Base-by-base conservation (phyloP, 1,140 invertebrate genomes). In the Orussus abietinus region DNA sequence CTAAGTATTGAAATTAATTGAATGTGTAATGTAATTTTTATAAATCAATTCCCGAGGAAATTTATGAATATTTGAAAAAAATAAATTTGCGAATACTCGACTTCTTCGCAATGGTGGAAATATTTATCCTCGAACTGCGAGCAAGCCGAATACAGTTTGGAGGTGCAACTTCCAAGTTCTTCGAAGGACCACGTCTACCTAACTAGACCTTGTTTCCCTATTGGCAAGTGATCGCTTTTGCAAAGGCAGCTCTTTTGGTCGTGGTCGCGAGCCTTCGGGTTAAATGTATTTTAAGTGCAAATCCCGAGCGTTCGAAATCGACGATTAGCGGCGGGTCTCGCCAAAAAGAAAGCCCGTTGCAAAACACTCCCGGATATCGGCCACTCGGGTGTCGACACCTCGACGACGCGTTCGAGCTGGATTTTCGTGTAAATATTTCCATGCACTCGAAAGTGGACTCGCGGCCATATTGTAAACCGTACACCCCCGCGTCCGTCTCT, bases 311-410 rank as follows among this genome's bases (percentile, higher is more conserved):
- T 25, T 25, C 22, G 22, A n/a, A 7, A n/a, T 25, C n/a, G 22
- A 25, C 22, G 6, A 25, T 25, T 25, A 25, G n/a, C 22, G 6
- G 22, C n/a, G 22, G n/a, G 22, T 25, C 22, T n/a, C 22, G 22
- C 22, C 22, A 25, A n/a, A 25, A 25, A 25, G 22, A n/a, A 25
- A 7, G 22, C 6, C 6, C 22, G n/a, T 25, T 30, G 15, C 31
- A 22, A 6, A 33, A 41, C 18, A 14, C 43, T 42, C 40, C 25
- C 46, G 50, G 52, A 54, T 55, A 50, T 4, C 9, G 19, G 22
- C 11, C 13, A 47, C 13, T 20, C 29, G 36, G 21, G 38, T 42
- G 42, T 49, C 29, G 42, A 1, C 2, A 33, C 14, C 13, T 38
- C 38, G 29, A 47, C 22, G 6, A 25, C 6, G 22, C n/a, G n/a